A percentile compares a stretch with the other conserved stretches of the same genome.
Evolutionary conservation across 2,797 vertebrate species (phyloP).

Genomic region (Prunella strophiata): DNA sequence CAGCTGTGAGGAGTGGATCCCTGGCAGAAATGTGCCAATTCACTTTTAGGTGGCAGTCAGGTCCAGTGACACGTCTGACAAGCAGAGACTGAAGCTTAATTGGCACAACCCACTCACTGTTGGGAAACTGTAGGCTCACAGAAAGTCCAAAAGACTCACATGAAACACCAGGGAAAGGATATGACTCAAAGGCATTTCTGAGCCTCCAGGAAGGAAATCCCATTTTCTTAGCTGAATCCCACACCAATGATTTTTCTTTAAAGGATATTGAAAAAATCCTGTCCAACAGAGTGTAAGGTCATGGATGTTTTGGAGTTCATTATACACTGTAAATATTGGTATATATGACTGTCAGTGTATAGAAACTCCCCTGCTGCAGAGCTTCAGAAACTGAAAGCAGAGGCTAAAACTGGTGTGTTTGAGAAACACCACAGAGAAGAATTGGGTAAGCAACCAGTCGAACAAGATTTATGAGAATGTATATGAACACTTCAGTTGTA

Average conservation of each 20-base stretch:
- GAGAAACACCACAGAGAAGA: slow-evolving; percentile 1
- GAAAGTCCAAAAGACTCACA: not conserved
- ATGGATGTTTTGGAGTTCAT: not conserved
- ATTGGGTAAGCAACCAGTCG: not conserved
- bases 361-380: not conserved
- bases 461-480: not conserved
- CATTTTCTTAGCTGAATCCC: not conserved
- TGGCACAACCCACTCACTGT: accelerated
- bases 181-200: not conserved
- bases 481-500: not conserved
- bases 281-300: not conserved
- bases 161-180: not conserved
- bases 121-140: not conserved
- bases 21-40: not conserved
- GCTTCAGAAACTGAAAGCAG: slow-evolving; percentile 21
- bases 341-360: not conserved
- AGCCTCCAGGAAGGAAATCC: not conserved
- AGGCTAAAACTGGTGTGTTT: not conserved
- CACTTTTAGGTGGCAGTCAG: not conserved
- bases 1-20: not conserved
- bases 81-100: not conserved
- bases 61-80: not conserved
- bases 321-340: not conserved
- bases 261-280: not conserved
- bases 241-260: not conserved